Conservation (phyloP, 2,888 invertebrate species). For the Andrena minutula region DNA sequence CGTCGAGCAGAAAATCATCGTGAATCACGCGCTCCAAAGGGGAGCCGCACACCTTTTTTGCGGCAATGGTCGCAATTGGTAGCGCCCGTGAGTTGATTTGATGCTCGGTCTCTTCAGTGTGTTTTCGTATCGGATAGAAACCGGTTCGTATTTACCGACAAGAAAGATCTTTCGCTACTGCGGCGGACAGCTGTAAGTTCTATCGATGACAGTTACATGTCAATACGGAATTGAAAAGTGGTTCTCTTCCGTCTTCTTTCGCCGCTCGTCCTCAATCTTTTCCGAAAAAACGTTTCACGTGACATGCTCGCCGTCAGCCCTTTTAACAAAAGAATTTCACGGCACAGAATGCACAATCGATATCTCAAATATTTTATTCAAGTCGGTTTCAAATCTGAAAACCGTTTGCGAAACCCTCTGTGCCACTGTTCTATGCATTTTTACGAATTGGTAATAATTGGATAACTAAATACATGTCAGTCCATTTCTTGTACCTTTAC, state of each 20-base stretch:
- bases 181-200: constrained; percentile 64
- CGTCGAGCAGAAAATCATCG: constrained; percentile 69
- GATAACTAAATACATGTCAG: too few species aligned
- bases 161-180: constrained; percentile 60
- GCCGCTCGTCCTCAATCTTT: background rate
- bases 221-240: constrained; percentile 82
- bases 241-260: constrained; percentile 10
- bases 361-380: background rate
- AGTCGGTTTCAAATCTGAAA: background rate
- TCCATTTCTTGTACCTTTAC: too few species aligned
- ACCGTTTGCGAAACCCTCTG: background rate
- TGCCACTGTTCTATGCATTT: background rate
- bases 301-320: too few species aligned
- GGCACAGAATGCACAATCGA: too few species aligned
- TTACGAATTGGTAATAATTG: background rate
- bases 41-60: constrained; percentile 79
- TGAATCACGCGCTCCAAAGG: constrained; percentile 68
- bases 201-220: constrained; percentile 84
- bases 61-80: constrained; percentile 80
- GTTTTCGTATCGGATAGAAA: constrained; percentile 48
- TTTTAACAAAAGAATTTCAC: too few species aligned
- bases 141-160: constrained; percentile 65
- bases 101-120: constrained; percentile 57
- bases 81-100: constrained; percentile 77
- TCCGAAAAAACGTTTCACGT: too few species aligned